Conservation (phyloP, 2,797 vertebrate species). For the Malacoctenus gilli region DNA sequence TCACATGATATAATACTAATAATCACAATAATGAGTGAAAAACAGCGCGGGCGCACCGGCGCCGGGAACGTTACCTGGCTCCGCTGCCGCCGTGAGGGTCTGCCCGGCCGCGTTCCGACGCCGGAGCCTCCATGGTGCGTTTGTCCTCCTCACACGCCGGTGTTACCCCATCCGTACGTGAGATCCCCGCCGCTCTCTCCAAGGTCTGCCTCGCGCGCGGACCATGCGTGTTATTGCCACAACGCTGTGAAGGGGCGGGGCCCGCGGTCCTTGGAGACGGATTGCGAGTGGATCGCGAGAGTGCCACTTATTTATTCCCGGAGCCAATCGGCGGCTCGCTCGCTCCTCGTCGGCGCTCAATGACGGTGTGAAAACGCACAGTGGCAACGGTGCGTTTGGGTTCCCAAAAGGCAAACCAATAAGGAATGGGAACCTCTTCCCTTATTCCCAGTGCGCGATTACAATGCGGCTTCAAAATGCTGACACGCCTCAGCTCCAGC, state of each 20-base stretch:
- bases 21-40: no score
- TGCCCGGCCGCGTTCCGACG: conserved; percentile 5
- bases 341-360: conserved; percentile 1
- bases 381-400: no score
- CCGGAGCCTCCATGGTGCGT: conserved; percentile 23
- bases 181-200: conserved; percentile 29
- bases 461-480: background rate
- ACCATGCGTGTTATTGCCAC: conserved; percentile 75
- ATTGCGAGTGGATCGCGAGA: conserved; percentile 49
- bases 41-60: background rate
- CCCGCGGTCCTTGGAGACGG: conserved; percentile 67
- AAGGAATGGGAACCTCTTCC: background rate
- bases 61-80: conserved; percentile 45
- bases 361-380: background rate
- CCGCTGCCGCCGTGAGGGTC: background rate
- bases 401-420: background rate
- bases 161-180: conserved; percentile 3
- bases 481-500: no score
- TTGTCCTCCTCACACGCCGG: conserved; percentile 3
- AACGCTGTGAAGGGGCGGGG: conserved; percentile 64
- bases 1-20: conserved; percentile 15
- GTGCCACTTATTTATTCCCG: conserved; percentile 44
- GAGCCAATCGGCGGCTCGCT: conserved; percentile 63
- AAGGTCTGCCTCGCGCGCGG: conserved; percentile 45
- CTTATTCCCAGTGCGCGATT: no score